Conservation (phyloP, 2,797 vertebrate species). For the Bucorvus abyssinicus region DNA sequence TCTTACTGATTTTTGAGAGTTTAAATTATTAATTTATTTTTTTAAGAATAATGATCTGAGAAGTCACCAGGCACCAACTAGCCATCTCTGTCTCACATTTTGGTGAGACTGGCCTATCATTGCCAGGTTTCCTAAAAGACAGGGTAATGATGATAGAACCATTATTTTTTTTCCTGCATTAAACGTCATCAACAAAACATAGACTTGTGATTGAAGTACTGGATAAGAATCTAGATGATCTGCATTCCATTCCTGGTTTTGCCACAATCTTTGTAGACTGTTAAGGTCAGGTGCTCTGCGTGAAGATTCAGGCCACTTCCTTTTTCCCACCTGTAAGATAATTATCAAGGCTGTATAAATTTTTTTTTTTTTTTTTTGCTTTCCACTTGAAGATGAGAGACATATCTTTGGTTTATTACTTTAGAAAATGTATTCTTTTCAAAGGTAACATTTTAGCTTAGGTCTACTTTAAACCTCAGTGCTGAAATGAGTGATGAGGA, state of each 20-base stretch:
- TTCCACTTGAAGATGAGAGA: not conserved
- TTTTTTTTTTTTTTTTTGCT: not conserved
- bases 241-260: not conserved
- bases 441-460: not conserved
- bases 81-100: not conserved
- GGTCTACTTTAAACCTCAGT: not conserved
- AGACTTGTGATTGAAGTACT: not conserved
- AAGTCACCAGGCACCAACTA: not conserved
- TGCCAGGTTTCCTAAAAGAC: not conserved
- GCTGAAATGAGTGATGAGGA: not conserved
- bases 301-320: not conserved
- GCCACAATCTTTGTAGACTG: not conserved
- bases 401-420: not conserved
- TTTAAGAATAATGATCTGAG: not conserved
- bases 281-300: not conserved
- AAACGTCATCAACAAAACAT: not conserved
- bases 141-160: not conserved
- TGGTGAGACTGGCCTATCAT: not conserved
- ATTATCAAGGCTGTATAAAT: not conserved
- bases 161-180: not conserved
- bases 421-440: not conserved
- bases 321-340: not conserved
- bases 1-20: not conserved
- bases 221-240: not conserved
- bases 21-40: not conserved